These are phyloP conservation scores for Notamacropus eugenii DNA, from an alignment of 2,797 vertebrate species.

Conservation along the genomic window DNA sequence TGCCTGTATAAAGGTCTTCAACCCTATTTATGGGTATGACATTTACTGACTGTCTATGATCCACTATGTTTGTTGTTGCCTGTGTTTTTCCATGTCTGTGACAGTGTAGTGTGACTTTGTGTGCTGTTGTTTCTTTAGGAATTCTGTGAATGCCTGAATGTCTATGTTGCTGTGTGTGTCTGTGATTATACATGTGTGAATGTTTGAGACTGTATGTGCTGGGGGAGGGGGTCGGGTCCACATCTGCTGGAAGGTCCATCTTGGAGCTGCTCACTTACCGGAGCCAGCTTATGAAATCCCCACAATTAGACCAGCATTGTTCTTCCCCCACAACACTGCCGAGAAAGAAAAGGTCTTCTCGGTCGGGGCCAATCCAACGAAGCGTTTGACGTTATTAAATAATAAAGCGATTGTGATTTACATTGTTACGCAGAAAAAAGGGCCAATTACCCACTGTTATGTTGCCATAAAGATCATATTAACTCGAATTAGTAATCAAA, in stretches of 20 bases:
- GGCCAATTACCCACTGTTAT: constrained; percentile 94
- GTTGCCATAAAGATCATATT: constrained; percentile 95
- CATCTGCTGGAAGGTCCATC: constrained; percentile 88
- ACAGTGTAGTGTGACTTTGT: background rate
- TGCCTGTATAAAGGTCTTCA: background rate
- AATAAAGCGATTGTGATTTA: constrained; percentile 97
- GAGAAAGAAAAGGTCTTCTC: constrained; percentile 90
- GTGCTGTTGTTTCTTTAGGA: background rate
- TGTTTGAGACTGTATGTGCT: constrained; percentile 57
- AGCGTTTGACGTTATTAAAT: constrained; percentile 98
- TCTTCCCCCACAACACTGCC: constrained; percentile 89
- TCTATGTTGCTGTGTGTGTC: background rate
- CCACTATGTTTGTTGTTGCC: background rate
- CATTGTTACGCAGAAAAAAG: constrained; percentile 91
- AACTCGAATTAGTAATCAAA: constrained; percentile 94
- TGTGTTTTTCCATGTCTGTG: background rate
- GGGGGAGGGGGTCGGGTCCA: constrained; percentile 78
- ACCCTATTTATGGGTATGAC: background rate
- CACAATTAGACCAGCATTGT: constrained; percentile 91
- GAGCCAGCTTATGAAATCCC: constrained; percentile 90
- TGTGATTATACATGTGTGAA: background rate
- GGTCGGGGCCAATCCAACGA: constrained; percentile 92
- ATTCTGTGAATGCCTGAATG: background rate
- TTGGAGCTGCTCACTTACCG: constrained; percentile 90
- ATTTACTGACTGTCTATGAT: background rate